Evolutionary conservation across 2,113 vertebrate species (phyloP).

Genomic region (Polypterus bichir): DNA sequence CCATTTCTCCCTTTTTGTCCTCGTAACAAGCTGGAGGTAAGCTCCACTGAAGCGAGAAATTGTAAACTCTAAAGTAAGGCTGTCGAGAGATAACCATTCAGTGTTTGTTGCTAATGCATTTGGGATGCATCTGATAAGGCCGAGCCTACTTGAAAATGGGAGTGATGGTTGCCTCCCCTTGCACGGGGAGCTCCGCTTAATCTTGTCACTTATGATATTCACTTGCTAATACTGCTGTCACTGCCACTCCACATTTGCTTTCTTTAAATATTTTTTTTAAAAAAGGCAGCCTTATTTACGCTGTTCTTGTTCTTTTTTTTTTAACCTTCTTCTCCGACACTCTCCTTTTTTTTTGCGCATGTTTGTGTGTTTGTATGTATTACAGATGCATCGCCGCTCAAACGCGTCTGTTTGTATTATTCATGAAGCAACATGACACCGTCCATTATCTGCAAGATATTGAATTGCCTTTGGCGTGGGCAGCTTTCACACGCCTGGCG

Average conservation of each 20-base stretch:
- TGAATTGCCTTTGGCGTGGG: neutral
- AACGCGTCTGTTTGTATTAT: neutral
- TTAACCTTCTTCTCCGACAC: neutral
- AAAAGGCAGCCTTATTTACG: conserved; percentile 51
- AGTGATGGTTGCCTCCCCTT: conserved; percentile 78
- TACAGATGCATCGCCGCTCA: neutral
- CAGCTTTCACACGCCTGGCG: no score
- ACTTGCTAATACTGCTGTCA: conserved; percentile 72
- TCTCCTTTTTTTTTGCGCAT: neutral
- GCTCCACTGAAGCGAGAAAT: conserved; percentile 99
- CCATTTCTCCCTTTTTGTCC: conserved; percentile 87
- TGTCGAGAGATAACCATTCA: conserved; percentile 93
- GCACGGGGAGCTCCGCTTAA: conserved; percentile 89
- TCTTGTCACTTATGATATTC: conserved; percentile 80
- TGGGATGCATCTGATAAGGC: conserved; percentile 87
- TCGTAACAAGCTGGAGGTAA: conserved; percentile 91
- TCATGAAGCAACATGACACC: conserved; percentile 1
- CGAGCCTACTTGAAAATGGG: conserved; percentile 82
- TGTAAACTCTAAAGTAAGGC: conserved; percentile 95
- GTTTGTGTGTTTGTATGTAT: neutral
- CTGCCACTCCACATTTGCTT: conserved; percentile 86
- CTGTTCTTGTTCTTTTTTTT: conserved; percentile 31
- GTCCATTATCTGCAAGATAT: neutral
- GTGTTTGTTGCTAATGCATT: conserved; percentile 86
- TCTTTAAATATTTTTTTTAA: conserved; percentile 53